Evolutionary conservation across 2,797 vertebrate species (phyloP), one percentile per base, ranked within the genome.

Genomic region (Triplophysa yarkandensis): DNA sequence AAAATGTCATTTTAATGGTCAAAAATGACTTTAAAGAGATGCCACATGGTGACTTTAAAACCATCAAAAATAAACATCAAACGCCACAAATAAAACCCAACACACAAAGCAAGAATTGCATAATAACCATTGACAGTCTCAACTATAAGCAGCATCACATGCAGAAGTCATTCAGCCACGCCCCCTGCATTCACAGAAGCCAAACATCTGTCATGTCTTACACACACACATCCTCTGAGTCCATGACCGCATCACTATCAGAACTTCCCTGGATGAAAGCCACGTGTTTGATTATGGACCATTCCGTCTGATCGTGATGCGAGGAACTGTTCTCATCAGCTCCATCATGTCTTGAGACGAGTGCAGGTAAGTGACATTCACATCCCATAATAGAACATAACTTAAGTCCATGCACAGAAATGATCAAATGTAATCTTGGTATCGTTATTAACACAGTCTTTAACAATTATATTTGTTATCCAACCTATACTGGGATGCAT

Each of bases 131-230:
- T 60, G 57, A n/a, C n/a, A n/a, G n/a, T n/a, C n/a, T n/a, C n/a
- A n/a, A n/a, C n/a, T n/a, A n/a, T n/a, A n/a, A n/a, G n/a, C n/a
- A n/a, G n/a, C n/a, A n/a, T n/a, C n/a, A n/a, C n/a, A n/a, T n/a
- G n/a, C n/a, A n/a, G n/a, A n/a, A n/a, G 57, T 27, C 58, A 36
- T 61, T 21, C 54, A 39, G 27, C 62, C 71, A 52, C 27, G 52
- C 68, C 72, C 72, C 68, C 32, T 60, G 60, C 77, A 43, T 65
- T 55, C 14, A 34, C 71, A 70, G 48, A 78, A 58, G 50, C 36
- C 52, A 72, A 66, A 32, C 72, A 46, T 65, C 50, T 71, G 72
- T 67, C 67, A 32, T 16, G 68, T 65, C 21, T 41, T 19, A 68
- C 50, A 55, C 43, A 21, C 61, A 11, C 54, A 17, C 34, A n/a